Conservation (phyloP, 2,113 vertebrate species). For the Glaucomys volans region DNA sequence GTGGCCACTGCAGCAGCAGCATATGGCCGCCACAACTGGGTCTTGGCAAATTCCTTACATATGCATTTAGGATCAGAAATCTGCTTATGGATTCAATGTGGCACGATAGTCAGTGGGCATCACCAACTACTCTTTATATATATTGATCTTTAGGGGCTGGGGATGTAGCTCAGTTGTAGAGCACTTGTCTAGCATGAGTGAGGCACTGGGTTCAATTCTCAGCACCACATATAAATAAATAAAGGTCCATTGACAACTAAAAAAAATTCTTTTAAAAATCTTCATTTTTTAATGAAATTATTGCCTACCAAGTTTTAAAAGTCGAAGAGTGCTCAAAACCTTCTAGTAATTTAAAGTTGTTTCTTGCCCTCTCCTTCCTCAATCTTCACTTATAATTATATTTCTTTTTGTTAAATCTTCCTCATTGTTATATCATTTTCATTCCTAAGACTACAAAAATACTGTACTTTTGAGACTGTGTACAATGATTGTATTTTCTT, state of each 20-base stretch:
- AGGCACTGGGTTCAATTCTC: too few relatives aligned
- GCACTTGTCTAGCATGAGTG: too few relatives aligned
- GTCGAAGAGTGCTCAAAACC: not conserved
- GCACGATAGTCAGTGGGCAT: not conserved
- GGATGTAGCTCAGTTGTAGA: too few relatives aligned
- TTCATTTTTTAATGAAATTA: constrained; percentile 12
- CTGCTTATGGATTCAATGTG: not conserved
- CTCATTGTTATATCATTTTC: not conserved
- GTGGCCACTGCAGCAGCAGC: not conserved
- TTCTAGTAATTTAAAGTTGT: not conserved
- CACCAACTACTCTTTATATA: constrained; percentile 15
- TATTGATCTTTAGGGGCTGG: too few relatives aligned
- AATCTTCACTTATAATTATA: not conserved
- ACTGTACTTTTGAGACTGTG: not conserved
- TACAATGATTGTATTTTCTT: not conserved
- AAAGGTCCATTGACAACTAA: too few relatives aligned
- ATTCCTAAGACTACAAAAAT: not conserved
- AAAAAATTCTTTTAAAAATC: too few relatives aligned
- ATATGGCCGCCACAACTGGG: not conserved
- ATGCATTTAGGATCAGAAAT: constrained; percentile 2
- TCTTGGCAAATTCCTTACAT: not conserved
- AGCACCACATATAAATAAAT: too few relatives aligned
- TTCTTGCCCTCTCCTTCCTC: not conserved
- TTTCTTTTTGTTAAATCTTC: constrained; percentile 8
- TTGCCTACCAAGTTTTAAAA: not conserved